Evolutionary conservation across 2,113 vertebrate species (phyloP).

Genomic region (Phocoena phocoena): DNA sequence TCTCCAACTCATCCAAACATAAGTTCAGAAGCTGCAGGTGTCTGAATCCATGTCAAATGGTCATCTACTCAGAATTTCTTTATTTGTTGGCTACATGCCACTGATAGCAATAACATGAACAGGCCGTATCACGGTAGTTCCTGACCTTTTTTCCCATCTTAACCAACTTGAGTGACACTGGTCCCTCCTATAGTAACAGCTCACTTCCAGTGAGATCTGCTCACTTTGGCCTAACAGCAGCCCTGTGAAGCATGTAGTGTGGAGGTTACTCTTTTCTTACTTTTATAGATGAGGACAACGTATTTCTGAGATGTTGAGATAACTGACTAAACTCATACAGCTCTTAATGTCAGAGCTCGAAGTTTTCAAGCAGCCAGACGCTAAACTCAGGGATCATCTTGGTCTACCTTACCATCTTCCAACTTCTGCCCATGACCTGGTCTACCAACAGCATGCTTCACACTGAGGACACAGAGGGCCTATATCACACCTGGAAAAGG

Average conservation of each 20-base stretch:
- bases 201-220: neutral
- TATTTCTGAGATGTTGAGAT: neutral
- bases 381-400: neutral
- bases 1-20: neutral
- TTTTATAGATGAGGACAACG: conserved; percentile 2
- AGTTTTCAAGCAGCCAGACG: neutral
- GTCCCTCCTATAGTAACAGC: neutral
- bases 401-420: neutral
- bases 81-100: neutral
- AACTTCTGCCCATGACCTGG: neutral
- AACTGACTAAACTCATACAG: neutral
- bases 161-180: neutral
- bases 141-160: neutral
- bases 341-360: neutral
- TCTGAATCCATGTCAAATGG: neutral
- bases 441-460: neutral
- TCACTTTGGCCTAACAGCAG: neutral
- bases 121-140: neutral
- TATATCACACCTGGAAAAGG: neutral
- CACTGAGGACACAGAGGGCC: neutral
- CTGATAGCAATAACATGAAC: neutral
- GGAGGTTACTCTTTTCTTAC: neutral
- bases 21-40: neutral
- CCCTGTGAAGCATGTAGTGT: neutral
- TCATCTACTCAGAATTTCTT: neutral